Conservation (phyloP, 2,888 invertebrate genomes). For the Neoitamus cyanurus region DNA sequence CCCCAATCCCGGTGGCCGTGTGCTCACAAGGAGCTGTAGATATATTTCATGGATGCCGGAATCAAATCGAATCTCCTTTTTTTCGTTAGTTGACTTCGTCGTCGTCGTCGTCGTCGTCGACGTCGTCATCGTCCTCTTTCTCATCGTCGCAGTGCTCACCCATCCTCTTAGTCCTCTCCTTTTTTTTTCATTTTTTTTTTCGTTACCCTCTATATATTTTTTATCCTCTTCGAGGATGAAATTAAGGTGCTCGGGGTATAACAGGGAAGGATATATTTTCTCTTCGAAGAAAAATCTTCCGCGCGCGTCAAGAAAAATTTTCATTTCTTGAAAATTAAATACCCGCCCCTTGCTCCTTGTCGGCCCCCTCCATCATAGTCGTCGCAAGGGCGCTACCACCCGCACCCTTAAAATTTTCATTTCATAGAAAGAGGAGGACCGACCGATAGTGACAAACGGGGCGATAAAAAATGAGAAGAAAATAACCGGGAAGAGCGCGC, state of each 20-base stretch:
- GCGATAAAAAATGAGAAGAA: not conserved
- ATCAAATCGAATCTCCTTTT: conserved; percentile 30
- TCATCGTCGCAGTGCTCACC: not conserved
- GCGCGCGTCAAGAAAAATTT: conserved; percentile 14
- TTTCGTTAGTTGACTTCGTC: not conserved
- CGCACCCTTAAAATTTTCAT: not conserved
- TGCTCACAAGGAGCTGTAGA: no score
- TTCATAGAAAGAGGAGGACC: not conserved
- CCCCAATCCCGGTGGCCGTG: not conserved
- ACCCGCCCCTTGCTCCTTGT: not conserved
- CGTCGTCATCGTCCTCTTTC: not conserved
- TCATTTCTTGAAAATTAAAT: conserved; percentile 41
- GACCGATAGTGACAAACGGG: not conserved
- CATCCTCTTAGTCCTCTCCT: not conserved
- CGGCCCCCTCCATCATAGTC: not conserved
- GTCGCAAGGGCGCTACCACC: not conserved
- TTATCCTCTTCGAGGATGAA: not conserved
- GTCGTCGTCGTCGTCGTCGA: not conserved
- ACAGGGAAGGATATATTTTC: not conserved
- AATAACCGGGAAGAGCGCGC: not conserved
- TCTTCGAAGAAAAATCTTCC: not conserved
- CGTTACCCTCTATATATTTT: not conserved
- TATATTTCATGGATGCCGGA: conserved; percentile 23
- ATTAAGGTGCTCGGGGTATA: not conserved
- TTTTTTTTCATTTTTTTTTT: not conserved